Evolutionary conservation across 1,140 invertebrate species (phyloP), one percentile per base, ranked within the genome.

Genomic region (Bombus sibiricus): DNA sequence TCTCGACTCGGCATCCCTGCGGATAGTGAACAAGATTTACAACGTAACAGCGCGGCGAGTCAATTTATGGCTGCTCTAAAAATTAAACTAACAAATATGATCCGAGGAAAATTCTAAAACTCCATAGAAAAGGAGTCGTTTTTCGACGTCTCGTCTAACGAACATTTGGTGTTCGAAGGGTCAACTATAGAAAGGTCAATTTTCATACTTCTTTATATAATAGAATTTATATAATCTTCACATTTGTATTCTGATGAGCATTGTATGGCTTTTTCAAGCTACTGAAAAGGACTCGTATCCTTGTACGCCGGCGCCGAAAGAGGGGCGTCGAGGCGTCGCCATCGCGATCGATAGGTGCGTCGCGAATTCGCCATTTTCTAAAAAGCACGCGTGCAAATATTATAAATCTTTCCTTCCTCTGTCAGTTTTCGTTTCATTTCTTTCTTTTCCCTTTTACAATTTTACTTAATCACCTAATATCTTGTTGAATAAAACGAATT

Each of bases 341-440:
- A 95, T 95, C 83, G 93, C 93, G 93, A 95, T 95, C 94, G 87
- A 95, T 95, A 94, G 47, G 15, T 18, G 57, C 78, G 83, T 80
- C 88, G 72, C 84, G 80, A 73, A 73, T 86, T 88, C 91, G 93
- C 93, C 93, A 94, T 94, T 94, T 93, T 93, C 83, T 87, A 71
- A 37, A 77, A 34, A 79, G n/a, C 28, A 71, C 77, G 72, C 69
- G 57, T 86, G 64, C 10, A 34, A 34, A 72, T 59, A 83, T 77
- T n/a, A 34, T 39, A 41, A 39, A 76, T 22, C 8, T 2, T 12
- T 1, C 3, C 5, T n/a, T 3, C 0, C 1, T 57, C 32, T 9
- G 4, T 22, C 3, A 41, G 25, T 18, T 57, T 12, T 3, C 32
- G 3, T 0, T 39, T 15, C 9, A 0, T 41, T 8, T 57, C 22